Base-by-base conservation (phyloP, 2,797 vertebrate genomes). In the Danio choprae region DNA sequence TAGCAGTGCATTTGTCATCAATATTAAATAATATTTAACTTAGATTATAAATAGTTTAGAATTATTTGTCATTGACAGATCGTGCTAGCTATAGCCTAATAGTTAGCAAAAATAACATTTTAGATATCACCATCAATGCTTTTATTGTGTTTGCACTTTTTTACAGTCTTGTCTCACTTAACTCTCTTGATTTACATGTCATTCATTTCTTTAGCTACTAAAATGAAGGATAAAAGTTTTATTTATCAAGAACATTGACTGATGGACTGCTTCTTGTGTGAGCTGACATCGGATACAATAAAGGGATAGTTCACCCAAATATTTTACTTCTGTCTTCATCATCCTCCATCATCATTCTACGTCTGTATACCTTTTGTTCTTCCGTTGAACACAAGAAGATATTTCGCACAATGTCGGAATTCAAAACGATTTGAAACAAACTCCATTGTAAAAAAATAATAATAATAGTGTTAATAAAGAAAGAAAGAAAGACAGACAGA, bases 111-210 rank as follows among this genome's bases (percentile, higher is more conserved):
- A 29, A 29, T 29, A 29, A 29, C 29, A 29, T 29, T 29, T 29
- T 29, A 29, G 29, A 20, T 40, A 10, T 53, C 29, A 53, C 11
- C 46, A 18, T 41, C 51, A 63, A 50, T 69, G 29, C 4, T 5
- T 50, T 51, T 51, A 11, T 41, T 51, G 60, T 51, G 48, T 53
- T 75, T 64, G 16, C 29, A 64, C 29, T 12, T 43, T 15, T 71
- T 4, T 12, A 43, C 5, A 0, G 43, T 20, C 3, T 8, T 6
- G 43, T 53, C 36, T 7, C 9, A 3, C 10, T 40, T 7, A 41
- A 62, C 16, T 51, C 22, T 7, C 5, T n/a, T n/a, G n/a, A 15
- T 13, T 58, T 40, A 56, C 16, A 8, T 6, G 2, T 20, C n/a
- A 2, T 55, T 43, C 13, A 44, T 59, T 48, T 73, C 3, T 46